Base-by-base conservation (phyloP, 2,113 vertebrate genomes). In the Atrichornis clamosus region DNA sequence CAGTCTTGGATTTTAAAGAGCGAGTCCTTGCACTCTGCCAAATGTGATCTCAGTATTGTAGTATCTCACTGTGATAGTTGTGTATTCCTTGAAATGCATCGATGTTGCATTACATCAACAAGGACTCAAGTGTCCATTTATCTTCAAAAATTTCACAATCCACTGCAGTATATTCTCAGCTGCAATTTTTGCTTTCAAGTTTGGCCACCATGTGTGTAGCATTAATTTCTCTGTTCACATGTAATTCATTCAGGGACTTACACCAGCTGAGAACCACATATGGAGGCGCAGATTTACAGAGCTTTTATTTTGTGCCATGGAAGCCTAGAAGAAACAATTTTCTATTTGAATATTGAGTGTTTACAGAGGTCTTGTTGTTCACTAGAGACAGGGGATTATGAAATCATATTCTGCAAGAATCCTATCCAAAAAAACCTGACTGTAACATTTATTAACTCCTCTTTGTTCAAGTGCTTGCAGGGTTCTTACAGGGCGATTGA, bases 191-290 rank as follows among this genome's bases (percentile, higher is more conserved):
- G 80, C 97, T 97, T 98, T 98, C 94, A 98, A 98, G 97, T 98
- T 97, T 96, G 97, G 96, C 91, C 89, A 89, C 97, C 97, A 97
- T 97, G 96, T 98, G 98, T 89, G 94, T 87, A 96, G 95, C 97
- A 97, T 98, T 98, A 97, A 97, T 98, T 98, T 97, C 92, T 97
- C 89, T 97, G 95, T 96, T 97, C 91, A 84, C 96, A 97, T 97
- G 94, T 97, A 98, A 98, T 98, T 97, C 96, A 97, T 97, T 98
- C 96, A 96, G 97, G 97, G 97, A 97, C 95, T 97, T 96, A 96
- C 93, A 98, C 96, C 97, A 98, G 97, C 98, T 98, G 97, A 98
- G 97, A 98, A 95, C 89, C 97, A 97, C 98, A 98, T 98, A 98
- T 98, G 98, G 97, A 97, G 96, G 96, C 96, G 89, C 96, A 97